A percentile compares a stretch with the other conserved stretches of the same genome.
phyloP scores from a whole-genome alignment of 30 jellyfish, hydroid and myxozoan species.

The Thelohanellus kitauei region DNA sequence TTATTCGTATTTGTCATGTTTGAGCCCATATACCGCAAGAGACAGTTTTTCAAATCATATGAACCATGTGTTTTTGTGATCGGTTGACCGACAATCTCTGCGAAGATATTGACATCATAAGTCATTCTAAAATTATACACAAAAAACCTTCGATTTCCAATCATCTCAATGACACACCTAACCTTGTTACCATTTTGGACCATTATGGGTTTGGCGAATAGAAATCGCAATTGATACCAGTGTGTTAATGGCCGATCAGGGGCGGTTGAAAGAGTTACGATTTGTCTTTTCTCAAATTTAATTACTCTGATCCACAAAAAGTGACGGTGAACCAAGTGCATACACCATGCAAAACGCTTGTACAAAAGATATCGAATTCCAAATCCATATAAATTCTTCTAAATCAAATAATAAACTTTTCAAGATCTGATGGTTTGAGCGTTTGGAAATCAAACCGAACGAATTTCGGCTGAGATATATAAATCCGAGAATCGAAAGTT shows the following conservation, averaged over 20 bases:
- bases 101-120: too few species aligned
- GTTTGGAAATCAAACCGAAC: not conserved
- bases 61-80: too few species aligned
- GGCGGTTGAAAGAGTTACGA: conserved; percentile 69
- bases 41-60: too few species aligned
- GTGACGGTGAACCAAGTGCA: conserved; percentile 85
- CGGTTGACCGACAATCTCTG: too few species aligned
- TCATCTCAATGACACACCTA: too few species aligned
- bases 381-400: conserved; percentile 57
- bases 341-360: conserved; percentile 67
- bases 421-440: not conserved
- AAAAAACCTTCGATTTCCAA: too few species aligned
- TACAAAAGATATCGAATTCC: conserved; percentile 40
- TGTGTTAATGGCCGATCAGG: conserved; percentile 88
- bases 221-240: conserved; percentile 63
- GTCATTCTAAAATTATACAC: too few species aligned
- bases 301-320: conserved; percentile 55
- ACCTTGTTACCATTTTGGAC: too few species aligned
- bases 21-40: too few species aligned
- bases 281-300: not conserved
- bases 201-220: too few species aligned
- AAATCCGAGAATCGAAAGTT: too few species aligned
- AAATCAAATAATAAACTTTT: not conserved
- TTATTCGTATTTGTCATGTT: too few species aligned
- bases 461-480: not conserved